Evolutionary conservation across 1,140 invertebrate genomes (phyloP).

Genomic region (Hylaeus volcanicus): DNA sequence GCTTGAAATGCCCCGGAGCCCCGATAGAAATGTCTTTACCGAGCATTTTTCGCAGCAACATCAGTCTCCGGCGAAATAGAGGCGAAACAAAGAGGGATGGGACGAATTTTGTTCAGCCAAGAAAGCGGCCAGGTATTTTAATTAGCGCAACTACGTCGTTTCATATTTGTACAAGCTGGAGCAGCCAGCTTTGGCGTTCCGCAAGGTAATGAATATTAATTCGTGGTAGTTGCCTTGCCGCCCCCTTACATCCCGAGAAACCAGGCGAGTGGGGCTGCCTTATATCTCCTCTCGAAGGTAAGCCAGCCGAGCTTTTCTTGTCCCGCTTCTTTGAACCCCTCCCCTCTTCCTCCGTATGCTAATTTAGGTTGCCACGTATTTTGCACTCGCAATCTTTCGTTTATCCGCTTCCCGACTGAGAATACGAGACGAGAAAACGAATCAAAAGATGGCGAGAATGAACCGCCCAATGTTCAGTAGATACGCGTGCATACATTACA

Average conservation of each 20-base stretch:
- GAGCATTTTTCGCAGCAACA: neutral
- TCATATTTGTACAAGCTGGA: slow-evolving; percentile 67
- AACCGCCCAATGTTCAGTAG: neutral
- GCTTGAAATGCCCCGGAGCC: neutral
- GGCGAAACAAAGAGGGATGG: neutral
- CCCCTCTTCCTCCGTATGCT: slow-evolving; percentile 4
- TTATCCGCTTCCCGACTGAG: neutral
- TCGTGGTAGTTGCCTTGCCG: slow-evolving; percentile 44
- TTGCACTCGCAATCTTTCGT: slow-evolving; percentile 22
- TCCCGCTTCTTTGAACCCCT: slow-evolving; percentile 38
- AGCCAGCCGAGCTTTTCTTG: slow-evolving; percentile 47
- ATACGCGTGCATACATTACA: neutral
- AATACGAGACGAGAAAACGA: neutral
- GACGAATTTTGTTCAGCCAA: slow-evolving; percentile 41
- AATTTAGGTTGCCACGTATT: slow-evolving; percentile 53
- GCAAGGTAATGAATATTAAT: slow-evolving; percentile 75
- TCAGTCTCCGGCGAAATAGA: neutral
- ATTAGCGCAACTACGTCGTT: slow-evolving; percentile 75
- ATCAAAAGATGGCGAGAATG: neutral
- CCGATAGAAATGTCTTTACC: neutral
- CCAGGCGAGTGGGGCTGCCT: neutral
- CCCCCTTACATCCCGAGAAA: slow-evolving; percentile 23
- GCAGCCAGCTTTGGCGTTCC: slow-evolving; percentile 51
- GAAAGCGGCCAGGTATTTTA: slow-evolving; percentile 73
- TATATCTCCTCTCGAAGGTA: slow-evolving; percentile 30